A percentile compares a stretch with the other conserved stretches of the same genome.
phyloP scores from a whole-genome alignment of 2,888 invertebrate species.

The Automeris io region DNA sequence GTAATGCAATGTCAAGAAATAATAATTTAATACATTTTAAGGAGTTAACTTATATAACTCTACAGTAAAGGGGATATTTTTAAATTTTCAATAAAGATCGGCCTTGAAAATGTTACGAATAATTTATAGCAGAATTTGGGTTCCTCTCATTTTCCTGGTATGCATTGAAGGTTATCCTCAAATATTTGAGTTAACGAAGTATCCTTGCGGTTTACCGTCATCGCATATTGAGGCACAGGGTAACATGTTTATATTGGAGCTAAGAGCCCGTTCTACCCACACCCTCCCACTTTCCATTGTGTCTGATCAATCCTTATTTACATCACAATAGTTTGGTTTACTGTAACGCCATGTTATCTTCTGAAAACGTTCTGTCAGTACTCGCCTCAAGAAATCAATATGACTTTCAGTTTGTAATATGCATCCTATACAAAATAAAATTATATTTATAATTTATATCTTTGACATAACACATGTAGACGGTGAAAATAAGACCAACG shows the following conservation, averaged over 20 bases:
- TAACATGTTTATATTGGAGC: slow-evolving; percentile 50
- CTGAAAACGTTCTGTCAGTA: slow-evolving; percentile 17
- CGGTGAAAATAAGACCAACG: too few species aligned
- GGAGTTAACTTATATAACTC: too few species aligned
- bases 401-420: slow-evolving; percentile 3
- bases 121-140: too few species aligned
- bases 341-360: slow-evolving; percentile 52
- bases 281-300: slow-evolving; percentile 62
- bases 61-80: too few species aligned
- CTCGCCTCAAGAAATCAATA: slow-evolving; percentile 17
- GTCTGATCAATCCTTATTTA: slow-evolving; percentile 66
- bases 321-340: slow-evolving; percentile 65
- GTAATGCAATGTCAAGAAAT: too few species aligned
- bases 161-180: too few species aligned
- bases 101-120: too few species aligned
- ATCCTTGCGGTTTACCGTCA: slow-evolving; percentile 27
- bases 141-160: too few species aligned
- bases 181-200: slow-evolving; percentile 25
- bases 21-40: too few species aligned
- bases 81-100: too few species aligned
- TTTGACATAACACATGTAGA: too few species aligned
- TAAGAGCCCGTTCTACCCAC: slow-evolving; percentile 51
- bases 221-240: slow-evolving; percentile 30
- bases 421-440: slow-evolving; percentile 1
- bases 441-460: too few species aligned